Conservation (phyloP, 2,113 vertebrate genomes). For the Natator depressus region DNA sequence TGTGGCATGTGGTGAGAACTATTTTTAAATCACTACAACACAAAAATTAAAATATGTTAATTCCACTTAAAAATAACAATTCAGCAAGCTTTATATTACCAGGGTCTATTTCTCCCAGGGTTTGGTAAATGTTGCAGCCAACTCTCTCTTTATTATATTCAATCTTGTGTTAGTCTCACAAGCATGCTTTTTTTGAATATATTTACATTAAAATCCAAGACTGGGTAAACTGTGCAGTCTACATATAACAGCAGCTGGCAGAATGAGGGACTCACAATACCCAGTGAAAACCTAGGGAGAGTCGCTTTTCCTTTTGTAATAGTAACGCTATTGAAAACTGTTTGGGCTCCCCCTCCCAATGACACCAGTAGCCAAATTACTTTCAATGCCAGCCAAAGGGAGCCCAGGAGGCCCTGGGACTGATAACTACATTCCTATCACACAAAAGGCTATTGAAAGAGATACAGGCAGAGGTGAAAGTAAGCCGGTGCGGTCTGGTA, state of each 20-base stretch:
- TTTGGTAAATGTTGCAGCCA: not conserved
- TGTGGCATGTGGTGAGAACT: not conserved
- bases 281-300: not conserved
- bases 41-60: not conserved
- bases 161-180: not conserved
- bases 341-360: not conserved
- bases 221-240: not conserved
- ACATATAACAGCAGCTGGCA: not conserved
- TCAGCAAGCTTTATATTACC: not conserved
- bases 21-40: not conserved
- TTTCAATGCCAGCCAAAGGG: not conserved
- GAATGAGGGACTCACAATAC: not conserved
- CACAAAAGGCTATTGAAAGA: not conserved
- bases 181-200: not conserved
- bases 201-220: not conserved
- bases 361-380: not conserved
- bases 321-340: not conserved
- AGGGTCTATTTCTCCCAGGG: not conserved
- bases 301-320: not conserved
- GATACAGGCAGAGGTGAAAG: too few species aligned
- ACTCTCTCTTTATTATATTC: not conserved
- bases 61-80: not conserved
- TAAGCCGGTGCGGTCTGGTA: too few species aligned
- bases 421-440: not conserved
- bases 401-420: not conserved